These are phyloP conservation scores for Cylloceria caligata DNA, from an alignment of 2,888 invertebrate species.

Conservation along the genomic window DNA sequence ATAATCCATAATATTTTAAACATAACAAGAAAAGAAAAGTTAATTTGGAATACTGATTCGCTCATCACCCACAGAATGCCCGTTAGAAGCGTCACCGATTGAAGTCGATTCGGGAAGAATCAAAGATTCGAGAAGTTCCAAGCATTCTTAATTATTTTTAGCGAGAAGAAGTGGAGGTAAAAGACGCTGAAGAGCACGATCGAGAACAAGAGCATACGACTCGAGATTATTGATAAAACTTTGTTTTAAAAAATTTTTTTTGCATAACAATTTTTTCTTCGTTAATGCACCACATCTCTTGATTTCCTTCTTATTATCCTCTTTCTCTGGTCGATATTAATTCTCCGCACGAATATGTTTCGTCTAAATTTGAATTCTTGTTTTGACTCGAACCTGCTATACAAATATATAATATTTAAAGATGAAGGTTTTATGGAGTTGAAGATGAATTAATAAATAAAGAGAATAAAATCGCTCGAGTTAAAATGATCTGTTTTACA, in stretches of 20 bases:
- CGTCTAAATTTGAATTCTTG: background rate
- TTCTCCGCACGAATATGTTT: background rate
- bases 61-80: background rate
- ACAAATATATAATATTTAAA: background rate
- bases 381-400: background rate
- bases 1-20: background rate
- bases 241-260: too few relatives aligned
- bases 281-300: too few relatives aligned
- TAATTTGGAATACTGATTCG: background rate
- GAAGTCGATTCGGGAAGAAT: too few relatives aligned
- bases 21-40: background rate
- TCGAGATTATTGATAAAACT: too few relatives aligned
- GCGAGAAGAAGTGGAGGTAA: background rate
- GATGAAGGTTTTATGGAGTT: conserved; percentile 6
- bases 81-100: too few relatives aligned
- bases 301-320: background rate
- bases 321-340: background rate
- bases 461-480: too few relatives aligned
- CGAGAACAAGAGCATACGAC: too few relatives aligned
- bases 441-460: conserved; percentile 72
- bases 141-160: background rate
- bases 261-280: too few relatives aligned
- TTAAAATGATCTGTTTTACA: conserved; percentile 50
- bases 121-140: background rate
- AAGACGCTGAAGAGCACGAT: too few relatives aligned